Conservation (phyloP, 2,797 vertebrate species). For the Chelon auratus region DNA sequence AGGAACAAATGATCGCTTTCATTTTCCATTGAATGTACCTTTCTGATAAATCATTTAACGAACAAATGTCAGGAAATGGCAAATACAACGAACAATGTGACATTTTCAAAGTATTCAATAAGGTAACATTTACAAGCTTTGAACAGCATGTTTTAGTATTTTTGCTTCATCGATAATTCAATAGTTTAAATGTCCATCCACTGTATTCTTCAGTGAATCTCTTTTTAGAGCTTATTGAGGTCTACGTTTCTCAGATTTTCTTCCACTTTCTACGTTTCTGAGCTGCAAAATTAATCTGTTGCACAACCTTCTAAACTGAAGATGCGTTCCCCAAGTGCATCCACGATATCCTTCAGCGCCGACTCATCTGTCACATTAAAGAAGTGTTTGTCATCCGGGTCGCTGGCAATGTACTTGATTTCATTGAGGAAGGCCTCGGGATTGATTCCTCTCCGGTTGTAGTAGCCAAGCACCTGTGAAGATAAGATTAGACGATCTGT, state of each 20-base stretch:
- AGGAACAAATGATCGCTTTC: neutral
- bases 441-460: conserved; percentile 97
- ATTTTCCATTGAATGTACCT: neutral
- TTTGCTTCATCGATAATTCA: neutral
- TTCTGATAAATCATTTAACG: neutral
- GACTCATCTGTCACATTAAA: conserved; percentile 98
- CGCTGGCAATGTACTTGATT: conserved; percentile 97
- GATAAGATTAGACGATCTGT: conserved; percentile 18
- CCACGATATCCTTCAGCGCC: conserved; percentile 96
- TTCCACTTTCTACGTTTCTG: neutral
- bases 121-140: neutral
- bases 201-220: neutral
- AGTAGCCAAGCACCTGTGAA: conserved; percentile 94
- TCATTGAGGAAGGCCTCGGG: conserved; percentile 95
- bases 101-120: neutral
- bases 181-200: neutral
- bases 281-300: conserved; percentile 14
- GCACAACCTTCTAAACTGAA: conserved; percentile 95
- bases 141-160: neutral
- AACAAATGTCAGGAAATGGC: too few species aligned
- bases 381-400: conserved; percentile 98
- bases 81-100: neutral
- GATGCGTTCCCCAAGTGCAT: conserved; percentile 96
- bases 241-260: neutral
- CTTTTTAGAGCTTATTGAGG: too few species aligned